Percentiles rank a stretch among this genome's conserved stretches.
These are phyloP conservation scores for Neodiprion lecontei DNA, from an alignment of 1,140 invertebrate genomes.

Conservation along the genomic window DNA sequence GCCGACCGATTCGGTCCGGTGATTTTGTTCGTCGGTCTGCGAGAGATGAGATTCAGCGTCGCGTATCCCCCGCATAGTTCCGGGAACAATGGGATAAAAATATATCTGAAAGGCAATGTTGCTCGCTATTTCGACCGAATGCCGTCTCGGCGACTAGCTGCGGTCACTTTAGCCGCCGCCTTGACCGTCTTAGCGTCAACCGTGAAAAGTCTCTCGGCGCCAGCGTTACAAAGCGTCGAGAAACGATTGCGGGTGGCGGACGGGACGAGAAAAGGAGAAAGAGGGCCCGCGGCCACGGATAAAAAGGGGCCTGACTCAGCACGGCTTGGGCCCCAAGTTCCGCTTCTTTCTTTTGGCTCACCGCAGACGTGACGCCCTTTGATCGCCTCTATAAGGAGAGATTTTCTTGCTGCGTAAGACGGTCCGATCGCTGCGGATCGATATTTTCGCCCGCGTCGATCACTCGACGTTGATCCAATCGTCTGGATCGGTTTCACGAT, in stretches of 20 bases:
- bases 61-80: no score
- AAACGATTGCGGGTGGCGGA: slow-evolving; percentile 11
- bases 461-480: no score
- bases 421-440: no score
- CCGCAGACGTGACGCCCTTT: slow-evolving; percentile 24
- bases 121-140: slow-evolving; percentile 33
- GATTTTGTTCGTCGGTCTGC: no score
- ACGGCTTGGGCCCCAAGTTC: slow-evolving; percentile 20
- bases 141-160: slow-evolving; percentile 23
- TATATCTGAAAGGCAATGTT: not conserved
- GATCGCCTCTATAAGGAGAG: slow-evolving; percentile 36
- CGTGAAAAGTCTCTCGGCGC: slow-evolving; percentile 45
- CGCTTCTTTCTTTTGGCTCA: slow-evolving; percentile 23
- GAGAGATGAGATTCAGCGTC: no score
- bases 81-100: no score
- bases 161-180: not conserved
- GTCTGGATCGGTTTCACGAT: no score
- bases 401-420: slow-evolving; percentile 28
- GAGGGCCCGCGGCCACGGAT: slow-evolving; percentile 19
- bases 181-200: slow-evolving; percentile 27
- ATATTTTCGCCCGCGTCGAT: no score
- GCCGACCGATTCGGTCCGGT: no score
- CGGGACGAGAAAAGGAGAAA: slow-evolving; percentile 13
- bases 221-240: slow-evolving; percentile 29
- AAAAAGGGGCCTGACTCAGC: slow-evolving; percentile 36